phyloP scores from a whole-genome alignment of 2,888 invertebrate genomes.

The Drosophila sordidula region DNA sequence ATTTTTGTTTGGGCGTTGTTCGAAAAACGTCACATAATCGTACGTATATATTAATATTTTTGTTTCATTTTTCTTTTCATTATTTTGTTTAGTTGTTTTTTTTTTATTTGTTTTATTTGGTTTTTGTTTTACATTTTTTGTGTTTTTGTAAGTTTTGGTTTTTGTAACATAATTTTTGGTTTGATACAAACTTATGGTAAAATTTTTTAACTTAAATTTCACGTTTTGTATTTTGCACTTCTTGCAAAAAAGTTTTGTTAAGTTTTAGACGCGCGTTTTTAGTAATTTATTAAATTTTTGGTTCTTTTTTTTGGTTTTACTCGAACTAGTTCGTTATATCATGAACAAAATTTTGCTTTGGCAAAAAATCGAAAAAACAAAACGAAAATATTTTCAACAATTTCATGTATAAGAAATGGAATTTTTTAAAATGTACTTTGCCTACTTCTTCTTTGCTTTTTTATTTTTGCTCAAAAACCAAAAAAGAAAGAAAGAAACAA shows the following conservation, averaged over 20 bases:
- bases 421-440: slow-evolving; percentile 39
- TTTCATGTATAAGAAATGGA: slow-evolving; percentile 13
- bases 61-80: slow-evolving; percentile 38
- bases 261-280: slow-evolving; percentile 25
- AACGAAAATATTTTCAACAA: slow-evolving; percentile 43
- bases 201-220: slow-evolving; percentile 61
- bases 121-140: slow-evolving; percentile 40
- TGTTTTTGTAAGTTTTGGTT: slow-evolving; percentile 40
- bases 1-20: slow-evolving; percentile 86
- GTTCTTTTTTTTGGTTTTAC: slow-evolving; percentile 19
- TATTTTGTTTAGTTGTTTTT: slow-evolving; percentile 42
- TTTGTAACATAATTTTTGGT: slow-evolving; percentile 48
- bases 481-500: slow-evolving; percentile 57
- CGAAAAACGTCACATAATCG: slow-evolving; percentile 84
- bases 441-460: slow-evolving; percentile 64
- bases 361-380: slow-evolving; percentile 53
- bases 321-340: slow-evolving; percentile 30
- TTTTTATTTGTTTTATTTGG: slow-evolving; percentile 44
- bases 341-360: slow-evolving; percentile 53
- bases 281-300: slow-evolving; percentile 8
- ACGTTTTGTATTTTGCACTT: slow-evolving; percentile 38
- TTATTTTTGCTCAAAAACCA: slow-evolving; percentile 48
- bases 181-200: slow-evolving; percentile 65
- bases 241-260: slow-evolving; percentile 33
- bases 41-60: slow-evolving; percentile 60